A percentile compares a stretch with the other conserved stretches of the same genome.
Conservation (phyloP, 1,140 invertebrate genomes). For the Saccostrea echinata region DNA sequence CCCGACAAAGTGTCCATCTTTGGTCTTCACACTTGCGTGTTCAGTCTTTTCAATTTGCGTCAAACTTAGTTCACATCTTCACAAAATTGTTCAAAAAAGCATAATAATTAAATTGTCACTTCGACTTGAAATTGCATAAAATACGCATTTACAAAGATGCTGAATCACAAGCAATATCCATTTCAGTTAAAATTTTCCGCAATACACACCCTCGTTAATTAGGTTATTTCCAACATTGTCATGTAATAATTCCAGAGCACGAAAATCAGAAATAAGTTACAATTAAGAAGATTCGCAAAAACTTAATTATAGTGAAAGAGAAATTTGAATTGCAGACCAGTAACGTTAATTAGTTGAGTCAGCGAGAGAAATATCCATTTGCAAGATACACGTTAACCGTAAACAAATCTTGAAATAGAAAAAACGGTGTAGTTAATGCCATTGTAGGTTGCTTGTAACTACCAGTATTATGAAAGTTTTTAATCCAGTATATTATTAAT, state of each 20-base stretch:
- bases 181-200: neutral
- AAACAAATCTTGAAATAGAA: neutral
- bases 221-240: conserved; percentile 20
- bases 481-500: conserved; percentile 1
- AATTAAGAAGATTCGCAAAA: neutral
- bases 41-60: too few relatives aligned
- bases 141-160: neutral
- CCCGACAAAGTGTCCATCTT: conserved; percentile 36
- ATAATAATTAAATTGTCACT: neutral
- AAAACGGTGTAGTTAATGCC: neutral
- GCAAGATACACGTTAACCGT: neutral
- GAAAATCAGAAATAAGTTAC: conserved; percentile 15
- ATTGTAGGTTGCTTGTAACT: conserved; percentile 9
- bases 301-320: neutral
- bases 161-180: neutral
- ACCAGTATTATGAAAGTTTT: conserved; percentile 9
- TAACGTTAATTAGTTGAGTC: neutral
- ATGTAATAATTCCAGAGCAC: neutral
- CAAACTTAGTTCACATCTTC: neutral
- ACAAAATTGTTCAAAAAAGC: neutral
- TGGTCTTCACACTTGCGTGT: neutral
- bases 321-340: neutral
- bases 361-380: neutral
- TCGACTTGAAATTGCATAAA: neutral
- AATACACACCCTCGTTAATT: conserved; percentile 24